These are phyloP conservation scores for Hassar affinis DNA, from an alignment of 2,113 vertebrate species.

Conservation along the genomic window DNA sequence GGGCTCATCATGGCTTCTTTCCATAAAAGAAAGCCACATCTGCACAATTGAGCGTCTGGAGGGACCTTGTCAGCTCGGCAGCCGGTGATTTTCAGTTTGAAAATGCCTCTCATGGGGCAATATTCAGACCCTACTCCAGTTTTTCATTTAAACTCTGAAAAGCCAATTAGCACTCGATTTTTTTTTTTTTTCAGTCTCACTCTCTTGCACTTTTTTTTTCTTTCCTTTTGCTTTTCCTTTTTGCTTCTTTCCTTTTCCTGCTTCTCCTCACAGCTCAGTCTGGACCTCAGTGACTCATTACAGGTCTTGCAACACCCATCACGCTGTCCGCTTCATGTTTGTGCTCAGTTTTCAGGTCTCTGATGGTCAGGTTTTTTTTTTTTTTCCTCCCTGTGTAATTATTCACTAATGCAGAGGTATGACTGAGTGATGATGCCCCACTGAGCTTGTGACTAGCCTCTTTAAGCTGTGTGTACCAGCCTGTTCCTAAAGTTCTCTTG, in stretches of 20 bases:
- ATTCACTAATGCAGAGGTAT: background rate
- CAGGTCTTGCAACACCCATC: conserved; percentile 2
- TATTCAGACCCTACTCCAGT: conserved; percentile 19
- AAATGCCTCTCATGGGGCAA: conserved; percentile 30
- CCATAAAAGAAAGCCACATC: conserved; percentile 28
- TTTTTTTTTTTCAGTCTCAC: background rate
- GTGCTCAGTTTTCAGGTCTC: conserved; percentile 6
- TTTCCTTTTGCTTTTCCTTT: conserved; percentile 16
- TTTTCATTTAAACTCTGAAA: conserved; percentile 31
- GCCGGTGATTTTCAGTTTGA: conserved; percentile 29
- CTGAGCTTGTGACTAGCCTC: conserved; percentile 23
- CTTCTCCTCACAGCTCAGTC: background rate
- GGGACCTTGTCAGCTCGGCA: conserved; percentile 11
- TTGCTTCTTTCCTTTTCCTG: background rate
- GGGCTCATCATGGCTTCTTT: conserved; percentile 4
- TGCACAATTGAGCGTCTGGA: conserved; percentile 29
- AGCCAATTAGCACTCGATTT: conserved; percentile 37
- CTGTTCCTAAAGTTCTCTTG: conserved; percentile 14
- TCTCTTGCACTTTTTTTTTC: conserved; percentile 14
- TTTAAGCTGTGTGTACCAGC: conserved; percentile 26
- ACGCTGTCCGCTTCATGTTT: conserved; percentile 2
- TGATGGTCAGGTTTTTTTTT: background rate
- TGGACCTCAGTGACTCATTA: background rate
- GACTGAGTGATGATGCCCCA: background rate
- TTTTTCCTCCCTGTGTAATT: conserved; percentile 19